These are phyloP conservation scores for Leptobrachium ailaonicum DNA, from an alignment of 2,113 vertebrate species.

Conservation along the genomic window DNA sequence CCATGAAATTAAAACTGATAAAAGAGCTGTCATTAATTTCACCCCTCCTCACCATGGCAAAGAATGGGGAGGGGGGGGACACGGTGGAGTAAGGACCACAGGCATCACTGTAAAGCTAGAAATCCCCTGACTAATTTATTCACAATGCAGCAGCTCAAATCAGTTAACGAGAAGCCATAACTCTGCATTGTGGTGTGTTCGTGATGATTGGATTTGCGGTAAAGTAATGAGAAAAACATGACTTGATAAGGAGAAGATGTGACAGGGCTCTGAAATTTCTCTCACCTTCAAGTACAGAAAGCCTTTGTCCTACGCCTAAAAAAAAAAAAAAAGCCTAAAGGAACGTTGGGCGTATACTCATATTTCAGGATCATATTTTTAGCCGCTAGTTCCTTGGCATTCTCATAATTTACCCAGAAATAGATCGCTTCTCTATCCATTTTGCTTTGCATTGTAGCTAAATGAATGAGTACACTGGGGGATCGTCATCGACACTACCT, in stretches of 20 bases:
- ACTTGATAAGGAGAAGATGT: constrained; percentile 20
- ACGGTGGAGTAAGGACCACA: constrained; percentile 5
- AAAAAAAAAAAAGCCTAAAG: no score
- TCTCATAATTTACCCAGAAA: no score
- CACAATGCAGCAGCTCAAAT: constrained; percentile 29
- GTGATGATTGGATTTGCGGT: constrained; percentile 35
- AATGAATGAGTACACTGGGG: no score
- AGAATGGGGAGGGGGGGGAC: background rate
- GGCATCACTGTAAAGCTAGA: constrained; percentile 3
- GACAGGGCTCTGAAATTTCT: constrained; percentile 11
- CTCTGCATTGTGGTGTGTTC: constrained; percentile 32
- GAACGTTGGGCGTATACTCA: no score
- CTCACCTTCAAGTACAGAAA: background rate
- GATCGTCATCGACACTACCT: no score
- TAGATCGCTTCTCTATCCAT: no score
- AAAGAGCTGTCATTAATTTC: constrained; percentile 17
- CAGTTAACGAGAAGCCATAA: constrained; percentile 42
- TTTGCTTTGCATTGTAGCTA: no score
- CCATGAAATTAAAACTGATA: constrained; percentile 15
- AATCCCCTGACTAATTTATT: constrained; percentile 29
- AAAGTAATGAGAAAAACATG: constrained; percentile 34
- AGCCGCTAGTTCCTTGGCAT: no score
- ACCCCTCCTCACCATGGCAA: background rate
- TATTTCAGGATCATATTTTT: no score
- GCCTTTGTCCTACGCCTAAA: background rate